Conservation (phyloP, 2,888 invertebrate species). For the Callimorpha dominula region DNA sequence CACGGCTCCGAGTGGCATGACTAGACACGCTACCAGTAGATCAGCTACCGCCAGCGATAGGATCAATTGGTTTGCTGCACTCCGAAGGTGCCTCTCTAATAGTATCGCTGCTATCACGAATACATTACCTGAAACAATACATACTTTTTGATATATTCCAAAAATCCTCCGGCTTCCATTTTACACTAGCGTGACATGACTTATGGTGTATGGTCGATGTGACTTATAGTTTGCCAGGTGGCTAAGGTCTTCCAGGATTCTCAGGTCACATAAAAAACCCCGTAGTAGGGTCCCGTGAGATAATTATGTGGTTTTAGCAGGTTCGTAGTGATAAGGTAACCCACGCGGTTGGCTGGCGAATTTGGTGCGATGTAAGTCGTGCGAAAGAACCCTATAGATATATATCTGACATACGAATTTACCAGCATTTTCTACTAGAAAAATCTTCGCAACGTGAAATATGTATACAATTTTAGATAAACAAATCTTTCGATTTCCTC, state of each 20-base stretch:
- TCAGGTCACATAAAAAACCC: no score
- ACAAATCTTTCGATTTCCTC: slow-evolving; percentile 13
- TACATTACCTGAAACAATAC: slow-evolving; percentile 91
- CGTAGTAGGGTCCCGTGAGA: no score
- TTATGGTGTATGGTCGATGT: no score
- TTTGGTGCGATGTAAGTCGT: no score
- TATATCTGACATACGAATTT: not conserved
- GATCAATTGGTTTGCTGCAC: slow-evolving; percentile 96
- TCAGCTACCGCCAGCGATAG: slow-evolving; percentile 97
- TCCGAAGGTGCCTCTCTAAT: slow-evolving; percentile 94
- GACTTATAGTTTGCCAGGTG: no score
- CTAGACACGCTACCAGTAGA: slow-evolving; percentile 94
- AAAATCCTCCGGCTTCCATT: no score
- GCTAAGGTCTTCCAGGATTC: no score
- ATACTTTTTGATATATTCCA: not conserved
- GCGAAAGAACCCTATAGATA: not conserved
- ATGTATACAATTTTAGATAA: no score
- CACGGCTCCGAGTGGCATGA: slow-evolving; percentile 92
- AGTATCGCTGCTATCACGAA: slow-evolving; percentile 98
- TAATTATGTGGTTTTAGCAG: no score
- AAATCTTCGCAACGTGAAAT: not conserved
- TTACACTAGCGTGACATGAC: no score
- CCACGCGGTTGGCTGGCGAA: no score
- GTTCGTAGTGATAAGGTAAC: no score
- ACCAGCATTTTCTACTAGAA: not conserved